These are phyloP conservation scores for Patella ulyssiponensis DNA, from an alignment of 2,888 invertebrate species.

Conservation along the genomic window DNA sequence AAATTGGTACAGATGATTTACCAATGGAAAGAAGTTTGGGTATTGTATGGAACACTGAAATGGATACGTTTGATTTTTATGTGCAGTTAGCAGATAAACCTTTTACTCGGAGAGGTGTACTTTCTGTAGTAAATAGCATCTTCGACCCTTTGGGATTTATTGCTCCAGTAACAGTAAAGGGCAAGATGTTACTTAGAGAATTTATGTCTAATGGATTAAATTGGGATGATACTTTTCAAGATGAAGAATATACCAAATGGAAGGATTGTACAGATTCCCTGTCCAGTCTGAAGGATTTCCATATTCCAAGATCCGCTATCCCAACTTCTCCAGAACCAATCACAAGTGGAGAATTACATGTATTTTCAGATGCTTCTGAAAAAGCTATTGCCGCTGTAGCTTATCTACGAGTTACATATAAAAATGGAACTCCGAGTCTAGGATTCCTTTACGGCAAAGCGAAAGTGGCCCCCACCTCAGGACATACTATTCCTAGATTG, in stretches of 20 bases:
- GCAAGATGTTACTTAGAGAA: slow-evolving; percentile 42
- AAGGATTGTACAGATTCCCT: slow-evolving; percentile 14
- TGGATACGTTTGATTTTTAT: slow-evolving; percentile 13
- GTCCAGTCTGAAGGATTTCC: not conserved
- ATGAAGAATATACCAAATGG: slow-evolving; percentile 18
- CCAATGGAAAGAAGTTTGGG: slow-evolving; percentile 25
- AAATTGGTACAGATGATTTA: slow-evolving; percentile 18
- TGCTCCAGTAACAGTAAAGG: slow-evolving; percentile 39
- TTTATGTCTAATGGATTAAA: slow-evolving; percentile 28
- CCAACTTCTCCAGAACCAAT: not conserved
- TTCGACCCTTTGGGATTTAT: slow-evolving; percentile 31
- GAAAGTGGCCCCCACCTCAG: slow-evolving; percentile 26
- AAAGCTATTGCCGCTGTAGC: slow-evolving; percentile 28
- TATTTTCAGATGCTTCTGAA: slow-evolving; percentile 36
- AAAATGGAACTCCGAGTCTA: not conserved
- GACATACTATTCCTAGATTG: slow-evolving; percentile 32
- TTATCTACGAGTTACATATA: slow-evolving; percentile 15
- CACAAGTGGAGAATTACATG: slow-evolving; percentile 16
- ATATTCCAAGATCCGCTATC: slow-evolving; percentile 18
- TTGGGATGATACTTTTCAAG: slow-evolving; percentile 46
- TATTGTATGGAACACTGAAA: slow-evolving; percentile 19
- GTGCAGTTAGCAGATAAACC: slow-evolving; percentile 12
- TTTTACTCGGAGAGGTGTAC: slow-evolving; percentile 19
- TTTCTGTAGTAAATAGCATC: slow-evolving; percentile 25
- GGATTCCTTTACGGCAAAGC: slow-evolving; percentile 27